Evolutionary conservation across 1,140 invertebrate genomes (phyloP), one percentile per base, ranked within the genome.

Genomic region (Amphibalanus amphitrite): DNA sequence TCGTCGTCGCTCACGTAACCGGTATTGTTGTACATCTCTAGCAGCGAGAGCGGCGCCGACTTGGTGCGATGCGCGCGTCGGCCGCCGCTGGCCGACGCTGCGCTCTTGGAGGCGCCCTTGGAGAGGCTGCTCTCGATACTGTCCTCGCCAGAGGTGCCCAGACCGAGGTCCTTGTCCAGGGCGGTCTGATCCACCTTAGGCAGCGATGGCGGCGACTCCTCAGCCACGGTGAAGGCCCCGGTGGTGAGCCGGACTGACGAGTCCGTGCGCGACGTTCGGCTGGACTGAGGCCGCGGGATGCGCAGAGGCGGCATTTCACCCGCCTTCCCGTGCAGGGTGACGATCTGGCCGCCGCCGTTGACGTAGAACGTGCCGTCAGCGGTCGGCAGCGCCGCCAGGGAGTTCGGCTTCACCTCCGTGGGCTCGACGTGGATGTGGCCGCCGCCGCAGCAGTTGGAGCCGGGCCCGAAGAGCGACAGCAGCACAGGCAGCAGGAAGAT

Each of bases 401-500:
- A 40, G 86, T 85, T 25, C 81, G 79, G 78, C 69, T 65, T 74
- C 73, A 30, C 72, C 0, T 68, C 47, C 25, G 69, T 69, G 6
- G 68, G 29, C 29, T 40, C n/a, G 25, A 71, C 68, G 30, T 80
- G 78, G 0, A 80, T 74, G 0, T 85, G 81, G 28, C 79, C 69
- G 74, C 83, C 77, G 74, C 80, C 76, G 67, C 81, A 82, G 0
- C 81, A 82, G 75, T 88, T 91, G 0, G 89, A 88, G 0, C 89
- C 89, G 0, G 91, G 90, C 0, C 91, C 91, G 73, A 93, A 92
- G 0, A 94, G 80, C 0, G 94, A 96, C 0, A 98, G 79, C 0
- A 98, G 80, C 0, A 98, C 95, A 0, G 96, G 95, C 15, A 98
- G 82, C 1, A 98, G 82, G 74, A 98, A 87, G 0, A 98, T 82